Evolutionary conservation across 1,140 invertebrate species (phyloP).

Genomic region (Teleogryllus occipitalis): DNA sequence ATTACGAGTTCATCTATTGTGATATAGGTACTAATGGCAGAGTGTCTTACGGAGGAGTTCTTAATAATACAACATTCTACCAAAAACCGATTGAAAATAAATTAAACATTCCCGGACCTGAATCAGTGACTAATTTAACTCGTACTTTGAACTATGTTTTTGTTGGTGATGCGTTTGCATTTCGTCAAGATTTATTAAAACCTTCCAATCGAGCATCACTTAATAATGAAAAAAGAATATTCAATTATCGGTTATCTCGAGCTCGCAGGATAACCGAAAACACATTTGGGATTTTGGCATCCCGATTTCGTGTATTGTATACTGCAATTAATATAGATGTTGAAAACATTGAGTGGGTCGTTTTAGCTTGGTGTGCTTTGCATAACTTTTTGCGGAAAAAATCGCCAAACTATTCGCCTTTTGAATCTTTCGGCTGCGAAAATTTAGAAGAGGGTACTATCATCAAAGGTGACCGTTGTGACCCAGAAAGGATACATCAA

Average conservation of each 20-base stretch:
- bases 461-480: too few species aligned
- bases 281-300: too few species aligned
- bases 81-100: conserved; percentile 10
- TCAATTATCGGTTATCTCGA: conserved; percentile 23
- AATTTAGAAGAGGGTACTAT: too few species aligned
- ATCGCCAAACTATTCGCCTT: too few species aligned
- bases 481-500: too few species aligned
- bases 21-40: conserved; percentile 27
- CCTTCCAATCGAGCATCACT: conserved; percentile 28
- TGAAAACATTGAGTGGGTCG: too few species aligned
- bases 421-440: too few species aligned
- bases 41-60: conserved; percentile 23
- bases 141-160: conserved; percentile 29
- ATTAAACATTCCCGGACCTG: conserved; percentile 17
- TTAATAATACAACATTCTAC: conserved; percentile 19
- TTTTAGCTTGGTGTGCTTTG: too few species aligned
- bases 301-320: too few species aligned
- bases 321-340: too few species aligned
- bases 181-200: conserved; percentile 32
- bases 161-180: conserved; percentile 35
- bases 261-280: too few species aligned
- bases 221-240: conserved; percentile 28
- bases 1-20: conserved; percentile 28
- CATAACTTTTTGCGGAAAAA: too few species aligned
- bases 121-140: conserved; percentile 15